A percentile compares a stretch with the other conserved stretches of the same genome.
phyloP scores from a whole-genome alignment of 2,797 vertebrate genomes.

The Lepus oiostolus region DNA sequence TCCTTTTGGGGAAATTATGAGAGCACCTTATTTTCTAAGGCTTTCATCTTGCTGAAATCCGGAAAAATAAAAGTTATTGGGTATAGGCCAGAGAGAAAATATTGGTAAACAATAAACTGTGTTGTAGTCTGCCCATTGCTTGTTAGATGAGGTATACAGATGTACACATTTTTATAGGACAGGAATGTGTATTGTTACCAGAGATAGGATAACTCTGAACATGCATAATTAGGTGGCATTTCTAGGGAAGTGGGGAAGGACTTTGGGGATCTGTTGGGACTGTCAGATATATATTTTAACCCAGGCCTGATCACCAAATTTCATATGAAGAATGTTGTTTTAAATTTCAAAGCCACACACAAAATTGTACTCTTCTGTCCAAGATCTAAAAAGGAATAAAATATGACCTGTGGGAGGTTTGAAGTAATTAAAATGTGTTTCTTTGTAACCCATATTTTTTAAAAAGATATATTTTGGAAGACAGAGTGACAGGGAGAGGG shows the following conservation, averaged over 20 bases:
- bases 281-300: conserved; percentile 42
- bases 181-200: background rate
- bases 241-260: background rate
- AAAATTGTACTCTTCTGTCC: conserved; percentile 13
- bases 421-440: conserved; percentile 32
- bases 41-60: conserved; percentile 55
- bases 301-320: conserved; percentile 50
- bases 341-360: conserved; percentile 61
- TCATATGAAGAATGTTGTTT: conserved; percentile 35
- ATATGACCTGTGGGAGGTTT: background rate
- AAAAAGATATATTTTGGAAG: no score
- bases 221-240: conserved; percentile 24
- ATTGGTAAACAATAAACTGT: conserved; percentile 12
- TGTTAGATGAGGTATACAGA: background rate
- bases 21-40: conserved; percentile 25
- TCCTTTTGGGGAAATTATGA: conserved; percentile 27
- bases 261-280: conserved; percentile 7
- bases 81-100: background rate
- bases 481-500: no score
- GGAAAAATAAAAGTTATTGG: background rate
- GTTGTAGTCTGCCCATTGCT: background rate
- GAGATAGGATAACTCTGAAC: conserved; percentile 36
- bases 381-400: conserved; percentile 31
- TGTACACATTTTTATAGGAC: background rate
- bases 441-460: background rate